Conservation (phyloP, 64 coral and sea anemone genomes). For the Montipora foliosa region DNA sequence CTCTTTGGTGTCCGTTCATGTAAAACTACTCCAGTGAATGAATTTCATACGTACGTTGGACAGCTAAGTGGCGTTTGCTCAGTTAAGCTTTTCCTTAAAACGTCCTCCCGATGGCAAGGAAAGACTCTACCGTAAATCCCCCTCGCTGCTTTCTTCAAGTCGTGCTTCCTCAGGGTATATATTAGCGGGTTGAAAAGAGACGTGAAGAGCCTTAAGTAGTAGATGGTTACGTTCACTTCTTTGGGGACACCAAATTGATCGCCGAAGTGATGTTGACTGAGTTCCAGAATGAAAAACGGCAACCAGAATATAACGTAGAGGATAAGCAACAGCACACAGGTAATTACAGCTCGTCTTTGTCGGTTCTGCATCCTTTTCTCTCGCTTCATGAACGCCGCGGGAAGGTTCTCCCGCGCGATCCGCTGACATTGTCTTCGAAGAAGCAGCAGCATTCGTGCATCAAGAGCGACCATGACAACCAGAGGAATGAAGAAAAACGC, state of each 20-base stretch:
- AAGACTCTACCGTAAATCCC: neutral
- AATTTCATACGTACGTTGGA: neutral
- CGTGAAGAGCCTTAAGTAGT: neutral
- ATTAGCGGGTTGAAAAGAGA: constrained; percentile 7
- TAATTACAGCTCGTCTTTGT: constrained; percentile 47
- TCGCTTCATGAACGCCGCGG: constrained; percentile 18
- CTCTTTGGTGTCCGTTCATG: no score
- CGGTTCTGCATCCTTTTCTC: constrained; percentile 45
- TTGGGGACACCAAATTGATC: neutral
- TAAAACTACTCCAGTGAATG: neutral
- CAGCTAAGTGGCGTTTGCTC: neutral
- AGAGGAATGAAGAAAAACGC: constrained; percentile 48
- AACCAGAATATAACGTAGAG: constrained; percentile 52
- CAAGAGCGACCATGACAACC: constrained; percentile 7
- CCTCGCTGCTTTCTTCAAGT: neutral
- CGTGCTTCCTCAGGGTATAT: constrained; percentile 7
- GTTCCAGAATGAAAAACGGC: constrained; percentile 58
- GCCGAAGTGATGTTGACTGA: constrained; percentile 16
- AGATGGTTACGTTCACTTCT: neutral
- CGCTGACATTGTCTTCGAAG: constrained; percentile 26
- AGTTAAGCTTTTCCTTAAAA: neutral
- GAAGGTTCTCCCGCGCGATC: constrained; percentile 43
- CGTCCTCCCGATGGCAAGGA: neutral
- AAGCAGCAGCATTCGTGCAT: constrained; percentile 42
- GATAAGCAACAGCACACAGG: constrained; percentile 34